A percentile compares a stretch with the other conserved stretches of the same genome.
phyloP scores from a whole-genome alignment of 2,113 vertebrate species.

The Triplophysa rosa region DNA sequence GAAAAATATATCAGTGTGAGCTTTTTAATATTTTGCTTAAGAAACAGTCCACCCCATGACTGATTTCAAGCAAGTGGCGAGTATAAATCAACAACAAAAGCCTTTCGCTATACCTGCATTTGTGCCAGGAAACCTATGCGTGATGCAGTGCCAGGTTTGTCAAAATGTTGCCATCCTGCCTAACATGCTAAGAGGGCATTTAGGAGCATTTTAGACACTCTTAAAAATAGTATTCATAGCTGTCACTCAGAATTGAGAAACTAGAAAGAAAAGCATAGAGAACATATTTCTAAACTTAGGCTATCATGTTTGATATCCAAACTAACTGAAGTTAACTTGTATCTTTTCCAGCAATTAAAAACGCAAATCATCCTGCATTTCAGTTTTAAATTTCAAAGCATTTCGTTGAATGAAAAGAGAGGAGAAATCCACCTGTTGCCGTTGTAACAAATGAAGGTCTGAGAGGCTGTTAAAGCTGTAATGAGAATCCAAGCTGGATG shows the following conservation, averaged over 20 bases:
- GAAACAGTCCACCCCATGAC: conserved; percentile 38
- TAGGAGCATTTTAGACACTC: conserved; percentile 6
- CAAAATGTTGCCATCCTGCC: conserved; percentile 32
- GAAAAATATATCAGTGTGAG: conserved; percentile 21
- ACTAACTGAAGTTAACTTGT: neutral
- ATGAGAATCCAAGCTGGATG: conserved; percentile 36
- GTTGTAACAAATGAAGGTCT: conserved; percentile 35
- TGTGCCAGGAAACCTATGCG: conserved; percentile 15
- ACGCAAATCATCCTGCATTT: neutral
- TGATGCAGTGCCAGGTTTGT: conserved; percentile 11
- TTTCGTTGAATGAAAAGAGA: conserved; percentile 25
- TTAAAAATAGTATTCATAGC: conserved; percentile 1
- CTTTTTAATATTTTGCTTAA: conserved; percentile 13
- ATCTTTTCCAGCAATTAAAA: neutral
- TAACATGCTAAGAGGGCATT: conserved; percentile 10
- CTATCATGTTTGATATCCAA: neutral
- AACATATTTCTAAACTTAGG: neutral
- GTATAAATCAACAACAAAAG: conserved; percentile 37
- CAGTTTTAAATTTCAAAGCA: conserved; percentile 24
- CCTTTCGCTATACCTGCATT: neutral
- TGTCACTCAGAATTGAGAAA: neutral
- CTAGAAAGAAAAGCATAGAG: neutral
- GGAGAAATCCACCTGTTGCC: conserved; percentile 35
- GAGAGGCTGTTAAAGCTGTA: conserved; percentile 28
- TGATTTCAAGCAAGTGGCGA: conserved; percentile 17